Base-by-base conservation (phyloP, 1,140 invertebrate genomes). In the Adelges cooleyi region DNA sequence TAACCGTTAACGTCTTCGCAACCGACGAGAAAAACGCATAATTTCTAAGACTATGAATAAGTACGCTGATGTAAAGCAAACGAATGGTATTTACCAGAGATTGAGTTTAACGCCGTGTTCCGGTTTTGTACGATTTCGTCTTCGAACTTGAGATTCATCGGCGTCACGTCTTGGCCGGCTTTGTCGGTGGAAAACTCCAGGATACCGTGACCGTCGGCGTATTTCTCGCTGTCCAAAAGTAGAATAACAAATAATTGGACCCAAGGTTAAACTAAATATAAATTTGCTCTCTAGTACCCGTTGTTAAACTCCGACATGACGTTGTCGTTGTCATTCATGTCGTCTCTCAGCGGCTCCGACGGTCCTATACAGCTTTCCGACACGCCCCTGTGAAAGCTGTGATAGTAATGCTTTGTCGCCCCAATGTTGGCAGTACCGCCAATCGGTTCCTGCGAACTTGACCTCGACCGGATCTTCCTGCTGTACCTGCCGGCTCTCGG, bases 161-260 rank as follows among this genome's bases (percentile, higher is more conserved):
- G 90, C 10, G 89, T 91, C 11, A 92, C 87, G 73, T 93, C 90
- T 72, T 85, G 84, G 8, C 90, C 90, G 0, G 89, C 90, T 76
- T 92, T 92, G 50, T 90, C 86, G 1, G 91, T 87, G 40, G 86
- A 86, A 75, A 93, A 90, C 73, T 93, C 90, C 23, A 93, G 72
- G 70, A 87, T 86, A 25, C 85, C 85, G 66, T 84, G 82, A 33
- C 84, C 84, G 36, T 75, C 76, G 23, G 56, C 23, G 20, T 72
- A 70, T 71, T 76, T 78, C 23, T 79, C 78, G 66, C 78, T 79
- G 65, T 65, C 27, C 29, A 20, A 22, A 27, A 50, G 40, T 22
- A 25, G 20, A 40, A 40, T 59, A n/a, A 20, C 25, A 5, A n/a
- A 27, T 48, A 51, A 25, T 25, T 59, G 51, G 20, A 48, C 4